Conservation (phyloP, 2,113 vertebrate genomes). For the Plotosus lineatus region DNA sequence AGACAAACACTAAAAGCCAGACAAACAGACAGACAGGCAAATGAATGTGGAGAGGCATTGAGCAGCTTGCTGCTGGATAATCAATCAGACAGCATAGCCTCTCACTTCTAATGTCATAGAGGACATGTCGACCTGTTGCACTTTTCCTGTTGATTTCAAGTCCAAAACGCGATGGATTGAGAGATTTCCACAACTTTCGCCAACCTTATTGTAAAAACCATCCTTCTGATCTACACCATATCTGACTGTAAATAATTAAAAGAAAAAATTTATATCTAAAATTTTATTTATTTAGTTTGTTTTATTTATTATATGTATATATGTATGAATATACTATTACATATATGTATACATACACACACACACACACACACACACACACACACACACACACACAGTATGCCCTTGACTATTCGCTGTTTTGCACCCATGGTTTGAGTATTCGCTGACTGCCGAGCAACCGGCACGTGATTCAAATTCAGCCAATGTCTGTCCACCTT, state of each 20-base stretch:
- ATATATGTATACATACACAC: too few species aligned
- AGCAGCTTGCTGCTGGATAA: constrained; percentile 17
- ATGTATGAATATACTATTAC: too few species aligned
- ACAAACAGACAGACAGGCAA: neutral
- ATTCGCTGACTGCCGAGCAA: too few species aligned
- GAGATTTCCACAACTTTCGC: neutral
- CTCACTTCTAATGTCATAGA: neutral
- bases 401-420: too few species aligned
- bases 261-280: neutral
- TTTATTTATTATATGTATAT: too few species aligned
- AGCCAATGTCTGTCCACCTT: too few species aligned
- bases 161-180: neutral
- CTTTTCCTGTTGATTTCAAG: constrained; percentile 39
- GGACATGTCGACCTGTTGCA: neutral
- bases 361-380: too few species aligned
- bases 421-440: too few species aligned
- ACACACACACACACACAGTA: too few species aligned
- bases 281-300: too few species aligned
- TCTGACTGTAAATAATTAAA: too few species aligned
- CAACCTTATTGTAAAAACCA: neutral
- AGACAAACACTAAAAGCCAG: constrained; percentile 5
- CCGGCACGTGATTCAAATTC: too few species aligned
- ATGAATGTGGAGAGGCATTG: neutral
- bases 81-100: constrained; percentile 15
- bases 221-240: neutral